Evolutionary conservation across 2,113 vertebrate genomes (phyloP).

Genomic region (Naja naja): DNA sequence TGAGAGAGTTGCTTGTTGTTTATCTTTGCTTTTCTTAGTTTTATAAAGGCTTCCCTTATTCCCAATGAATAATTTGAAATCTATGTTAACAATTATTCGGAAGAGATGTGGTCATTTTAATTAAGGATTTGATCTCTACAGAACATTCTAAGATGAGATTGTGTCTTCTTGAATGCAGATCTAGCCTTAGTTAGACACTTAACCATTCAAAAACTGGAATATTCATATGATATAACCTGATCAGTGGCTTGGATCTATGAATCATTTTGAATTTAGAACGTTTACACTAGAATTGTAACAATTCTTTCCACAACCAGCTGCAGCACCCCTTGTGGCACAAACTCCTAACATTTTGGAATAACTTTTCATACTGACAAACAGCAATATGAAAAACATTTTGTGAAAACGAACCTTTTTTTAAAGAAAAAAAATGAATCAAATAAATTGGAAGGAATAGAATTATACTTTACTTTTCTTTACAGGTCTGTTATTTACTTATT

Average conservation of each 20-base stretch:
- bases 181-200: background rate
- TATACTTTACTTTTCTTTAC: background rate
- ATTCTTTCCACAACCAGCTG: background rate
- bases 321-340: background rate
- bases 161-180: background rate
- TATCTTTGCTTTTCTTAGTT: background rate
- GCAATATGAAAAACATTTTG: background rate
- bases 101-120: background rate
- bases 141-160: background rate
- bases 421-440: background rate
- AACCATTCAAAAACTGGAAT: background rate
- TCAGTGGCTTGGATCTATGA: background rate
- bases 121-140: background rate
- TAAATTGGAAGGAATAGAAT: slow-evolving; percentile 24
- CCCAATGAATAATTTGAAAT: background rate
- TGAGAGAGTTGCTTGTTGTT: background rate
- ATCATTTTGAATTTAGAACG: background rate
- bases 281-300: background rate
- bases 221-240: background rate
- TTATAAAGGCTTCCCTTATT: background rate
- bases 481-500: background rate
- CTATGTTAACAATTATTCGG: background rate
- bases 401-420: background rate
- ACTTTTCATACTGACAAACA: background rate
- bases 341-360: background rate